A percentile compares a stretch with the other conserved stretches of the same genome.
Evolutionary conservation across 2,888 invertebrate genomes (phyloP).

Genomic region (Lasioglossum leucozonium): DNA sequence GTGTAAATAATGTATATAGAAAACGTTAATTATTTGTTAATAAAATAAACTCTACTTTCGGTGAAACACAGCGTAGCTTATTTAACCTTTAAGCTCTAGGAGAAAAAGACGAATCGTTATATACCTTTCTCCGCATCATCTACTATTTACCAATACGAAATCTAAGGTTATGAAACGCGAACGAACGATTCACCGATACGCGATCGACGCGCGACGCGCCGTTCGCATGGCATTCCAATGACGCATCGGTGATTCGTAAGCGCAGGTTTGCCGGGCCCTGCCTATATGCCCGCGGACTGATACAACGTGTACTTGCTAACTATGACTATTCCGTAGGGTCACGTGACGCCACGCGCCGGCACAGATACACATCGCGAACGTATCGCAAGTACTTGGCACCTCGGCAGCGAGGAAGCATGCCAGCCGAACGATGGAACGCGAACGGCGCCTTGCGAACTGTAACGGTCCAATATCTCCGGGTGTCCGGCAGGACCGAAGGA

Average conservation of each 20-base stretch:
- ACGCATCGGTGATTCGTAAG: background rate
- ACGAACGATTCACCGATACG: background rate
- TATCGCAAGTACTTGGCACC: background rate
- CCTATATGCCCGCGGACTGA: background rate
- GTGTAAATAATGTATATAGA: too few species aligned
- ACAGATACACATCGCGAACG: background rate
- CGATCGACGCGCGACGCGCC: background rate
- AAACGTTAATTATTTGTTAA: too few species aligned
- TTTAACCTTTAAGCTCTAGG: too few species aligned
- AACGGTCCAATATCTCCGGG: conserved; percentile 35
- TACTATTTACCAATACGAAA: background rate
- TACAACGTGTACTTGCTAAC: background rate
- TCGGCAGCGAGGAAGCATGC: conserved; percentile 22
- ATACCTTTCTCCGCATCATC: background rate
- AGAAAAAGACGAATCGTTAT: too few species aligned
- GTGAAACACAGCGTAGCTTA: too few species aligned
- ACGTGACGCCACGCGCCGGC: too few species aligned
- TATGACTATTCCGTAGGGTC: background rate
- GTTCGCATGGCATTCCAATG: background rate
- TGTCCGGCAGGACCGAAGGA: conserved; percentile 31
- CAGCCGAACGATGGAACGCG: conserved; percentile 24
- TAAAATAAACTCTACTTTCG: too few species aligned
- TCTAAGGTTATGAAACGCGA: conserved; percentile 30
- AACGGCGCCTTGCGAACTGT: conserved; percentile 5
- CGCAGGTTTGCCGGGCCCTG: background rate